phyloP scores from a whole-genome alignment of 2,797 vertebrate species.

The Podarcis lilfordi region DNA sequence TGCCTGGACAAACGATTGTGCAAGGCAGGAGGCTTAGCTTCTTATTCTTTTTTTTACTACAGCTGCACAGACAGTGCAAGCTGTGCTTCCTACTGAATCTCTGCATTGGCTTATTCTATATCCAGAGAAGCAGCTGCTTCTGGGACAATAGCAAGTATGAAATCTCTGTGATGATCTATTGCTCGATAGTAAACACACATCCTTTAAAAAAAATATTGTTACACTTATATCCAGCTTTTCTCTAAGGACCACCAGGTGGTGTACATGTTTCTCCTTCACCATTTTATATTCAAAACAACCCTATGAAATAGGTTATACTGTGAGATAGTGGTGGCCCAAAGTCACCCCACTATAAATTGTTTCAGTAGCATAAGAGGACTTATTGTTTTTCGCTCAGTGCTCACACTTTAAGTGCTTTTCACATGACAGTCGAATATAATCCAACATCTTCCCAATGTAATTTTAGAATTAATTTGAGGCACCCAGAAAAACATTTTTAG shows the following conservation, averaged over 20 bases:
- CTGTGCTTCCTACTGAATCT: background rate
- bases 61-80: background rate
- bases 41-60: background rate
- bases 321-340: background rate
- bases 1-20: background rate
- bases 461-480: background rate
- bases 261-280: background rate
- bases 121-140: background rate
- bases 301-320: background rate
- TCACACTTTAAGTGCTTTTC: background rate
- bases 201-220: too few species aligned
- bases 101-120: background rate
- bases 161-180: background rate
- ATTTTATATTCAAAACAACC: background rate
- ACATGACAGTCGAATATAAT: background rate
- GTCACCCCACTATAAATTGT: background rate
- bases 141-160: background rate
- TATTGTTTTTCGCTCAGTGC: too few species aligned
- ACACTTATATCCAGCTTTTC: background rate
- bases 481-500: too few species aligned
- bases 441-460: background rate
- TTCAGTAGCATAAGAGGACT: too few species aligned
- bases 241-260: background rate
- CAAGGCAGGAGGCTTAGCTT: background rate
- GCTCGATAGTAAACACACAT: background rate